Percentiles rank a stretch among this genome's conserved stretches.
Conservation (phyloP, 2,797 vertebrate species). For the Chlorospingus semifuscus region DNA sequence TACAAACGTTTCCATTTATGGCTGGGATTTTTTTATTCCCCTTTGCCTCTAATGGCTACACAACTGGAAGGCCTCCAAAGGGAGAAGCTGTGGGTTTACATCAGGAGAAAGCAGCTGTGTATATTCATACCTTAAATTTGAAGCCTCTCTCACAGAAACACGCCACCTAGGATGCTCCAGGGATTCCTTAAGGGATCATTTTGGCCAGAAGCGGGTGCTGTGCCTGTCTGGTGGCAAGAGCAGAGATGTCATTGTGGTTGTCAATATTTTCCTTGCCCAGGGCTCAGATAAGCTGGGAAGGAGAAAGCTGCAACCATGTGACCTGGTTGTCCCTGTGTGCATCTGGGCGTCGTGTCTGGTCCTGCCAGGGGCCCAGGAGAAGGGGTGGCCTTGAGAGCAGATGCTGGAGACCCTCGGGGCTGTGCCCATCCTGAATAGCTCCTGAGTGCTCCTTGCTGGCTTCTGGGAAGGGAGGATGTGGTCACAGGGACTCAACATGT, state of each 20-base stretch:
- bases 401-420: fast-evolving
- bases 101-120: background rate
- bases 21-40: conserved; percentile 27
- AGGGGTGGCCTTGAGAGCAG: background rate
- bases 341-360: background rate
- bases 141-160: background rate
- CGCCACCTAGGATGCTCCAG: background rate
- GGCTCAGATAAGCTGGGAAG: background rate
- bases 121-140: background rate
- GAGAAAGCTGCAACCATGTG: background rate
- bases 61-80: conserved; percentile 37
- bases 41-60: background rate
- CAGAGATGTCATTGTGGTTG: background rate
- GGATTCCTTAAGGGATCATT: background rate
- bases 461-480: background rate
- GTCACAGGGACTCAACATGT: background rate
- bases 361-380: background rate
- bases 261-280: background rate
- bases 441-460: background rate
- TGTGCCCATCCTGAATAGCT: background rate
- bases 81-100: background rate
- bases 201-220: background rate
- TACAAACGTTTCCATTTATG: conserved; percentile 71
- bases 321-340: background rate
- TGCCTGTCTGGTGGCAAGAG: background rate